Base-by-base conservation (phyloP, 2,797 vertebrate genomes). In the Kryptopterus vitreolus region DNA sequence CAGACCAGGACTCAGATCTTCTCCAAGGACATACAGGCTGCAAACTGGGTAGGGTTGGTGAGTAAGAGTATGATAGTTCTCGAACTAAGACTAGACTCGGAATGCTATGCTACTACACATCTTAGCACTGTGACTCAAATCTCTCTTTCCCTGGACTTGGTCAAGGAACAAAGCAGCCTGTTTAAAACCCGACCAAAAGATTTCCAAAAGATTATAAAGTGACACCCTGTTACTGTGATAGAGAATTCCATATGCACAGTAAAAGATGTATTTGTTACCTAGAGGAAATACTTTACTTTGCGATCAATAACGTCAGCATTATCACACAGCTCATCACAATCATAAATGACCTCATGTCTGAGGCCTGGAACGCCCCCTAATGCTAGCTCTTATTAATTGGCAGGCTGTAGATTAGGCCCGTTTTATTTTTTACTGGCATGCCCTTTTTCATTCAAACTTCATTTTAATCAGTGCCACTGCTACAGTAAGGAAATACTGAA, bases 1-100 rank as follows among this genome's bases (percentile, higher is more conserved):
- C 66, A 79, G 43, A 48, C 58, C 29, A 50, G 46, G 11, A 53
- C 29, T 65, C 29, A 18, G 65, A 78, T 11, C 63, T 24, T n/a
- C 24, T 29, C 48, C 50, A 61, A 50, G 57, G 46, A 52, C 46
- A 73, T 20, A 35, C 46, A 57, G 16, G 57, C 11, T 38, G 46
- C 6, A 80, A 63, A 62, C 20, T 1, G 43, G 35, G 20, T 55
- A 33, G 31, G 29, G 9, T 9, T n/a, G 16, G 11, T 33, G 24
- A 52, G 29, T 31, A 13, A 52, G 48, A 22, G 7, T 31, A 33
- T 71, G 24, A 70, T 24, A 31, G 26, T 52, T 31, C 12, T 4
- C 22, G 20, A 55, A 10, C n/a, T n/a, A n/a, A 24, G 22, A 24
- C 70, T 73, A 53, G 48, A 43, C 38, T 43, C 7, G 38, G 0